Percentiles rank a stretch among this genome's conserved stretches.
Conservation (phyloP, 2,888 invertebrate species). For the Cheilosia urbana region DNA sequence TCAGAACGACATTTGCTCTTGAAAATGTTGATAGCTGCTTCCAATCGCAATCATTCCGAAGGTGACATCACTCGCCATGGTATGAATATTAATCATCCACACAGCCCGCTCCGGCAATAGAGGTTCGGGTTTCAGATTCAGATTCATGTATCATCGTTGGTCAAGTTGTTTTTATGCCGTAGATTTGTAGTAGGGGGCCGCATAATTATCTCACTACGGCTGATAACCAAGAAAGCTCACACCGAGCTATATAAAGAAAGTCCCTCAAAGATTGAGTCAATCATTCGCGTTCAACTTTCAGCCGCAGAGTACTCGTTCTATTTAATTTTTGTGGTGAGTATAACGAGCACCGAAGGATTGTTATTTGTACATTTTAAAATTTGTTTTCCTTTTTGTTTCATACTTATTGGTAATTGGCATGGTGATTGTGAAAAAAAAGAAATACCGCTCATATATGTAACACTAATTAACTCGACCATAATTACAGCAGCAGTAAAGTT, state of each 20-base stretch:
- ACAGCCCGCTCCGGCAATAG: background rate
- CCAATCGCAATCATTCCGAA: slow-evolving; percentile 47
- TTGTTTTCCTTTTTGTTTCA: slow-evolving; percentile 26
- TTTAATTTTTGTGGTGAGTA: slow-evolving; percentile 58
- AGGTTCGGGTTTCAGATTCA: slow-evolving; percentile 14
- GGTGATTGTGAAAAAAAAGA: slow-evolving; percentile 34
- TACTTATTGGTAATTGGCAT: slow-evolving; percentile 48
- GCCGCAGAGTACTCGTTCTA: slow-evolving; percentile 10
- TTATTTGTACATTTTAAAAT: background rate
- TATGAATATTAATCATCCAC: slow-evolving; percentile 57
- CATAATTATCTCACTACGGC: slow-evolving; percentile 12
- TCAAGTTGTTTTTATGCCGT: background rate
- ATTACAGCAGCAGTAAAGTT: slow-evolving; percentile 63
- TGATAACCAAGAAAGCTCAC: slow-evolving; percentile 57
- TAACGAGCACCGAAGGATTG: slow-evolving; percentile 13
- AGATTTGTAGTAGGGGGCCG: slow-evolving; percentile 11
- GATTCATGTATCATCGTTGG: slow-evolving; percentile 51
- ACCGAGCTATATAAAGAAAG: slow-evolving; percentile 53
- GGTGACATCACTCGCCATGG: slow-evolving; percentile 65
- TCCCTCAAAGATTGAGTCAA: slow-evolving; percentile 45
- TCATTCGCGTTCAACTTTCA: slow-evolving; percentile 57
- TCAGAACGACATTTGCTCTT: slow-evolving; percentile 35
- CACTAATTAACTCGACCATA: slow-evolving; percentile 64
- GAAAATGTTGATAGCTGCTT: slow-evolving; percentile 16
- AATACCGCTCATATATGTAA: slow-evolving; percentile 23